Percentiles rank a stretch among this genome's conserved stretches.
Evolutionary conservation across 2,888 invertebrate genomes (phyloP).

Genomic region (Ectemnius lituratus): DNA sequence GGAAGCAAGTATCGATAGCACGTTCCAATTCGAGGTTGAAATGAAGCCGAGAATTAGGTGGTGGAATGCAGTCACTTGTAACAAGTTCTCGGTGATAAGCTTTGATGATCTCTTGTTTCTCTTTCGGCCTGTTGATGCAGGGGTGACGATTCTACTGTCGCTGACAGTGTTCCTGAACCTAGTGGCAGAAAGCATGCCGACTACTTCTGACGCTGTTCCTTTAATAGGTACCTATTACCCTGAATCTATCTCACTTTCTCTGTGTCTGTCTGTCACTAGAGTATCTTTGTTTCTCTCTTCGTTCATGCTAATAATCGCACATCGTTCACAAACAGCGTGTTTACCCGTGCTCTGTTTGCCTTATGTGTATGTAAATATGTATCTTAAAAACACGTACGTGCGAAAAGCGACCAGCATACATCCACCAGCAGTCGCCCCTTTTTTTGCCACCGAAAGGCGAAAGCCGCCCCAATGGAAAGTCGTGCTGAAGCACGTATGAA

Average conservation of each 20-base stretch:
- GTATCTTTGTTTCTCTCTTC: neutral
- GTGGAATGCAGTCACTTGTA: no score
- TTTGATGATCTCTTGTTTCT: slow-evolving; percentile 27
- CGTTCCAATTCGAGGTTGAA: no score
- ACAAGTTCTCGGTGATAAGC: no score
- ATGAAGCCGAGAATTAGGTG: no score
- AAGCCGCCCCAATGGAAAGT: no score
- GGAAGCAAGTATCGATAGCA: no score
- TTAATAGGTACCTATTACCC: slow-evolving; percentile 83
- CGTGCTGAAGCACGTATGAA: no score
- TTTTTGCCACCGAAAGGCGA: no score
- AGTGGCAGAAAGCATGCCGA: slow-evolving; percentile 98
- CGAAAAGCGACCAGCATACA: slow-evolving; percentile 1
- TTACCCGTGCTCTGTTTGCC: slow-evolving; percentile 33
- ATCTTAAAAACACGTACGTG: slow-evolving; percentile 20
- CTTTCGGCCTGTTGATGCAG: slow-evolving; percentile 82
- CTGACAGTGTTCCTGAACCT: slow-evolving; percentile 98
- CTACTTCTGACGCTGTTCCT: slow-evolving; percentile 89
- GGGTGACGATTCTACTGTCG: slow-evolving; percentile 97
- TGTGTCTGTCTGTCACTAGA: slow-evolving; percentile 21
- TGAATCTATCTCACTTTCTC: slow-evolving; percentile 48
- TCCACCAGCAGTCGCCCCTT: neutral
- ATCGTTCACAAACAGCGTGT: neutral
- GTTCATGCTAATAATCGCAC: slow-evolving; percentile 62
- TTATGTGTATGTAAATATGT: slow-evolving; percentile 49